Percentiles rank a stretch among this genome's conserved stretches.
These are phyloP conservation scores for Petrocephalus zakoni DNA, from an alignment of 2,113 vertebrate genomes.

Conservation along the genomic window DNA sequence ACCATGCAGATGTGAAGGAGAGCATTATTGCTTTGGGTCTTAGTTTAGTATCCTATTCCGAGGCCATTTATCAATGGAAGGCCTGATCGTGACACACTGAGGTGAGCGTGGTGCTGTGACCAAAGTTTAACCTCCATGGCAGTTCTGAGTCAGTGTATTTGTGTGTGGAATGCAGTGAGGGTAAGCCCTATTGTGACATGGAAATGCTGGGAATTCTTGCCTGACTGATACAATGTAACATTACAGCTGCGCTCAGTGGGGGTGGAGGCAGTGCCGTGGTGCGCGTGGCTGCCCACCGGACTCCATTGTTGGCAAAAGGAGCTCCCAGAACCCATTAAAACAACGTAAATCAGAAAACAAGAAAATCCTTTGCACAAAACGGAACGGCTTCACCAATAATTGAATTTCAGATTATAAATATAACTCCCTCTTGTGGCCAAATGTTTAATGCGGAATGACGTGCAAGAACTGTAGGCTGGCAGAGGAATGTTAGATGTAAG, in stretches of 20 bases:
- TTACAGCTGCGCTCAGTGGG: slow-evolving; percentile 53
- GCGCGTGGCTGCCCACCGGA: slow-evolving; percentile 39
- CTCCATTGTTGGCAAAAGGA: slow-evolving; percentile 34
- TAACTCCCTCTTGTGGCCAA: background rate
- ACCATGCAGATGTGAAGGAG: background rate
- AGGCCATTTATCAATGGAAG: background rate
- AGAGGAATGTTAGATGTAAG: too few species aligned
- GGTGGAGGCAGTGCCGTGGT: slow-evolving; percentile 54
- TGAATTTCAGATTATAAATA: background rate
- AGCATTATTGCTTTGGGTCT: background rate
- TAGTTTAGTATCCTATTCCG: background rate
- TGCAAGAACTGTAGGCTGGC: too few species aligned
- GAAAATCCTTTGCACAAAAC: background rate
- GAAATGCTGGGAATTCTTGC: background rate
- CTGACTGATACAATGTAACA: slow-evolving; percentile 43
- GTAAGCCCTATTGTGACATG: slow-evolving; percentile 19
- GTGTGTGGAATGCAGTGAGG: slow-evolving; percentile 1
- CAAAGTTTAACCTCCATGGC: background rate
- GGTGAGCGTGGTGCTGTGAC: background rate
- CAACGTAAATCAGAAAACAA: background rate
- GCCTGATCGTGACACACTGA: background rate
- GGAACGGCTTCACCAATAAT: background rate
- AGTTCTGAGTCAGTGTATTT: background rate
- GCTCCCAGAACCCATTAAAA: slow-evolving; percentile 38
- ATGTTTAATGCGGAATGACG: too few species aligned